These are phyloP conservation scores for Drosophila recens DNA, from an alignment of 2,888 invertebrate genomes.

Conservation along the genomic window DNA sequence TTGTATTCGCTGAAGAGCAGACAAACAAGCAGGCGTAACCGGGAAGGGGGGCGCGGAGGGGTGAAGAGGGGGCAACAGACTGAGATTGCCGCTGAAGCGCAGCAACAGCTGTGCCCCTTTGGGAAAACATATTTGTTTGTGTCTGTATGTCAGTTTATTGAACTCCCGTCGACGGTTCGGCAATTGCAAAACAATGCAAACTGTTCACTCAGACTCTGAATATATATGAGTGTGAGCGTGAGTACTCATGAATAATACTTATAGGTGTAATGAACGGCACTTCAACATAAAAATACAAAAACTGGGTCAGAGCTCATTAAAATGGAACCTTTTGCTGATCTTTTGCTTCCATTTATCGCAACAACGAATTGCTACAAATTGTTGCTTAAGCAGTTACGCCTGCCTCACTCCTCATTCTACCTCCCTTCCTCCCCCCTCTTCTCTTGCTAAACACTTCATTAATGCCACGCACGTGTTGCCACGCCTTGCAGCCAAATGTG, in stretches of 20 bases:
- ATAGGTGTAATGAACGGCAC: constrained; percentile 15
- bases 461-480: constrained; percentile 70
- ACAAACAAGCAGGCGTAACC: constrained; percentile 56
- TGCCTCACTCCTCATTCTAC: no score
- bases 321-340: constrained; percentile 60
- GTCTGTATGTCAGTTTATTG: constrained; percentile 60
- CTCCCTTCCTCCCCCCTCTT: no score
- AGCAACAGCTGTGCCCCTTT: constrained; percentile 69
- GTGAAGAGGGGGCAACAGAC: constrained; percentile 17
- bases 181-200: constrained; percentile 64
- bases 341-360: constrained; percentile 37
- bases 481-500: constrained; percentile 53
- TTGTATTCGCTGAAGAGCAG: constrained; percentile 55
- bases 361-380: constrained; percentile 57
- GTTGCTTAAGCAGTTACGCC: constrained; percentile 16
- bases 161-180: constrained; percentile 43
- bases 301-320: constrained; percentile 69
- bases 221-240: not conserved
- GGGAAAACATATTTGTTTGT: constrained; percentile 50
- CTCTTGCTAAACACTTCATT: constrained; percentile 38
- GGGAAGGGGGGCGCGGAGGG: constrained; percentile 6
- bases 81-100: constrained; percentile 69
- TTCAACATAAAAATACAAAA: constrained; percentile 15
- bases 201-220: constrained; percentile 11
- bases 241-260: constrained; percentile 6